These are phyloP conservation scores for Coracias cyanogaster DNA, from an alignment of 2,797 vertebrate species.

Conservation along the genomic window DNA sequence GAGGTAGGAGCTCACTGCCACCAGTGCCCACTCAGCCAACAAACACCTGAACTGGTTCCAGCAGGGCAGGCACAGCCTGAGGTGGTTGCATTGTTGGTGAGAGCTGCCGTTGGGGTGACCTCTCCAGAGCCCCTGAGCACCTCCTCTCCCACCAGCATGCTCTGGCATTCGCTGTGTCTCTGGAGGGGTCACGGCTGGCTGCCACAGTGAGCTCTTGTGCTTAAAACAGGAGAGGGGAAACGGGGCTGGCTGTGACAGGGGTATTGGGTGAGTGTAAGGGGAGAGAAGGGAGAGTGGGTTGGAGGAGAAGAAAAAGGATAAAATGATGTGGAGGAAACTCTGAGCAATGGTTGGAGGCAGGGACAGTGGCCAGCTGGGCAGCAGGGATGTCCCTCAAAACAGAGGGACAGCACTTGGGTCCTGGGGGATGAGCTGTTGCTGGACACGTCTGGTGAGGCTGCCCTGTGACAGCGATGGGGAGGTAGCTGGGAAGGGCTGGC, in stretches of 20 bases:
- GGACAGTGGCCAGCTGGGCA: neutral
- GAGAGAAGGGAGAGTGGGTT: neutral
- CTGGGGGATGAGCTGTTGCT: neutral
- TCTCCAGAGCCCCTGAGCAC: neutral
- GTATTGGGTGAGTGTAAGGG: neutral
- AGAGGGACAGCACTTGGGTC: neutral
- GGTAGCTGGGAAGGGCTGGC: neutral
- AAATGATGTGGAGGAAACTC: neutral
- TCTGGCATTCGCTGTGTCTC: fast-evolving
- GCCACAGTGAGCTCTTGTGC: fast-evolving
- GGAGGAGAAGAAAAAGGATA: neutral
- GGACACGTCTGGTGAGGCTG: neutral
- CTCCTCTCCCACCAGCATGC: fast-evolving
- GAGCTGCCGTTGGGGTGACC: too few relatives aligned
- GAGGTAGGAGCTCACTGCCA: neutral
- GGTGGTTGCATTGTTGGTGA: fast-evolving
- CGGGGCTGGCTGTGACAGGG: neutral
- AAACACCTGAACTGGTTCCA: neutral
- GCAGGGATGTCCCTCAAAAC: fast-evolving
- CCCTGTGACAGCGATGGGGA: fast-evolving
- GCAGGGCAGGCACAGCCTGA: neutral
- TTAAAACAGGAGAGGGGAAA: neutral
- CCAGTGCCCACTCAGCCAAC: neutral
- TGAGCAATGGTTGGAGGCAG: neutral
- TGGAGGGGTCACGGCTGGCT: neutral